Percentiles rank a stretch among this genome's conserved stretches.
phyloP scores from a whole-genome alignment of 2,888 invertebrate species.

The Anthrax anthrax region DNA sequence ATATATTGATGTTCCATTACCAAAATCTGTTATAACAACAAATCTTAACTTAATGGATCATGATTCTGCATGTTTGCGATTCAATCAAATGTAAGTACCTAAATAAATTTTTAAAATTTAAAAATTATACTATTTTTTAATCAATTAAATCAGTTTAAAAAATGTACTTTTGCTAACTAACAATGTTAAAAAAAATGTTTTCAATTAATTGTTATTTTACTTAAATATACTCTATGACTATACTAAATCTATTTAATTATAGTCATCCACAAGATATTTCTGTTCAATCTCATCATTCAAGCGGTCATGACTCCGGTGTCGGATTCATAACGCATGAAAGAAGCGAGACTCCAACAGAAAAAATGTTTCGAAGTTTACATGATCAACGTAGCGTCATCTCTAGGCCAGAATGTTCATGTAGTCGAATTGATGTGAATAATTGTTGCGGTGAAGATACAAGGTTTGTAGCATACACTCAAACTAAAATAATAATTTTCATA shows the following conservation, averaged over 20 bases:
- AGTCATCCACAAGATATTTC: conserved; percentile 48
- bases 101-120: too few species aligned
- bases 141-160: too few species aligned
- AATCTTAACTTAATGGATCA: conserved; percentile 29
- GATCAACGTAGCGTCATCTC: conserved; percentile 4
- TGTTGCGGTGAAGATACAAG: conserved; percentile 13
- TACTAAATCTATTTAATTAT: conserved; percentile 16
- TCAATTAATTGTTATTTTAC: too few species aligned
- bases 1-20: conserved; percentile 34
- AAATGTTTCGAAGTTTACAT: conserved; percentile 9
- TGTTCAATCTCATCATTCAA: conserved; percentile 66
- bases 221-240: too few species aligned
- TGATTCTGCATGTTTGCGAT: conserved; percentile 39
- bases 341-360: conserved; percentile 12
- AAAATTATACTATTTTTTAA: too few species aligned
- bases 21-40: conserved; percentile 30
- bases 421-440: conserved; percentile 4
- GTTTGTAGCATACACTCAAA: conserved; percentile 3
- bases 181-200: too few species aligned
- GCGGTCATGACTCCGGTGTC: conserved; percentile 69
- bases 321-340: conserved; percentile 35
- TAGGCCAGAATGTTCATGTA: conserved; percentile 9
- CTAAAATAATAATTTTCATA: too few species aligned
- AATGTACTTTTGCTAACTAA: too few species aligned
- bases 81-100: conserved; percentile 30